Base-by-base conservation (phyloP, 2,113 vertebrate genomes). In the Sinocyclocheilus anophthalmus region DNA sequence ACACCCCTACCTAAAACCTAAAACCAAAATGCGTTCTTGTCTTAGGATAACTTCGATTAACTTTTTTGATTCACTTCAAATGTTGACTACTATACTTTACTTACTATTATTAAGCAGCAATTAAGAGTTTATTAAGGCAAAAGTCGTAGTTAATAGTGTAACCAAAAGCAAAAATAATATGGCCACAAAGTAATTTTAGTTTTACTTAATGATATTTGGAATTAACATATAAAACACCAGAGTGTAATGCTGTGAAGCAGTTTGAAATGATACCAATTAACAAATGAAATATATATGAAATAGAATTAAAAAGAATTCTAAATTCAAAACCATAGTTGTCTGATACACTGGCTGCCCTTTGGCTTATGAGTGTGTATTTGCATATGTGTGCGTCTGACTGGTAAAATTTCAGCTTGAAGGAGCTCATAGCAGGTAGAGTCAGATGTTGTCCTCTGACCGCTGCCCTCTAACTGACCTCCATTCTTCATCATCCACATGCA, bases 381-480 rank as follows among this genome's bases (percentile, higher is more conserved):
- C 63, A 69, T 82, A 65, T 24, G n/a, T 5, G 78, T 65, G 39
- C 16, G 22, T 61, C 76, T 57, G 33, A 24, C 61, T 82, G 42
- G 45, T 50, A 69, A 82, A 81, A 14, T 81, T 63, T 81, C n/a
- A 39, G 37, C 78, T 26, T 81, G 78, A 81, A 81, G 59, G 39
- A 65, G 78, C 48, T 76, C 70, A 83, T 30, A 48, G 37, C 87
- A 88, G 87, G 80, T 88, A 76, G 13, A 53, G 69, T 57, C 24
- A 63, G 37, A 84, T 88, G 85, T 83, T 79, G 48, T 69, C 61
- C 63, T 72, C 88, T 90, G 85, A 90, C 91, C 42, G 26, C 13
- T 93, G 91, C 93, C 92, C 80, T 67, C 81, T 26, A 67, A 26
- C 65, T 81, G 81, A 84, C 81, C 65, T 67, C 24, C 39, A 42